These are phyloP conservation scores for Perodicticus potto DNA, from an alignment of 2,797 vertebrate species.

Conservation along the genomic window DNA sequence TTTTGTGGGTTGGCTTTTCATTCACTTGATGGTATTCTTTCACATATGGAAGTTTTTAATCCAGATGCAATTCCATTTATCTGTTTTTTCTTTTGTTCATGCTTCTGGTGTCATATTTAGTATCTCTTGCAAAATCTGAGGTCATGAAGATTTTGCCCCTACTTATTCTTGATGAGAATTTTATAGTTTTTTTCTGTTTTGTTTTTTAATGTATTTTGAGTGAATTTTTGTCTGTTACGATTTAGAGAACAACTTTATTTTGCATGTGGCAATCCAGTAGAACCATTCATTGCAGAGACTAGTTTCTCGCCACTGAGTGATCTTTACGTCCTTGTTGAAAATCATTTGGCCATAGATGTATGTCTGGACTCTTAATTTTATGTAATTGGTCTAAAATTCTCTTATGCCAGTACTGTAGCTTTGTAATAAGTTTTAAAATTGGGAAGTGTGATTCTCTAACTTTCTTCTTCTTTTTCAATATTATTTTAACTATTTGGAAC, in stretches of 20 bases:
- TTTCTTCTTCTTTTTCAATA: constrained; percentile 7
- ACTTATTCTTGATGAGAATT: not conserved
- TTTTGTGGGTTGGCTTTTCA: not conserved
- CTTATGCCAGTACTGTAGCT: not conserved
- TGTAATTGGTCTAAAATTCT: not conserved
- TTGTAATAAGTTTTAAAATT: not conserved
- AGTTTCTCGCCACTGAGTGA: not conserved
- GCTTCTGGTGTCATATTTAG: not conserved
- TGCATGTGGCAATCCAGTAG: not conserved
- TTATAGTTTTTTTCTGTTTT: not conserved
- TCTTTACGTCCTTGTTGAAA: not conserved
- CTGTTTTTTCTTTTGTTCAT: not conserved
- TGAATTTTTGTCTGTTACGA: not conserved
- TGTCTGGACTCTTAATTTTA: not conserved
- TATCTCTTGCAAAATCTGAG: not conserved
- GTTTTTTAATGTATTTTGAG: not conserved
- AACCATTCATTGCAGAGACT: not conserved
- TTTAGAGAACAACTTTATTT: not conserved
- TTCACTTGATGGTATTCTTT: not conserved
- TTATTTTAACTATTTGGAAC: not conserved
- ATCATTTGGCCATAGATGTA: not conserved
- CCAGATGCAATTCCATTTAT: not conserved
- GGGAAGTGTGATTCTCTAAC: not conserved
- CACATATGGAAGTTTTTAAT: not conserved
- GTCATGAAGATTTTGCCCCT: not conserved